Evolutionary conservation across 2,888 invertebrate species (phyloP).

Genomic region (Acleris emargana): DNA sequence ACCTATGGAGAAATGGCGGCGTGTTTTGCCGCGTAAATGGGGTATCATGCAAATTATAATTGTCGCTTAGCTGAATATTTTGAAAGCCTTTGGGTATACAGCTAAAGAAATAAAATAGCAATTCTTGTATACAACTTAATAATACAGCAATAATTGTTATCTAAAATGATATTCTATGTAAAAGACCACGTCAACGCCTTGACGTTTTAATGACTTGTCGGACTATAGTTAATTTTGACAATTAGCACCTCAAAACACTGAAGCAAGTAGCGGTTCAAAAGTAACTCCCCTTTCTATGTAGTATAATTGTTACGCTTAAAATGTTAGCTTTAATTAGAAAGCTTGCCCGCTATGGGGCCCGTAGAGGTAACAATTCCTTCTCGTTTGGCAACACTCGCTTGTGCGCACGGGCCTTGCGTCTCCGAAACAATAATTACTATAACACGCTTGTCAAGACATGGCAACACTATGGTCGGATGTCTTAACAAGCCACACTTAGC

Average conservation of each 20-base stretch:
- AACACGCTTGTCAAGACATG: conserved; percentile 63
- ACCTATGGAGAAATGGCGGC: no score
- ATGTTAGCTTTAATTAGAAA: conserved; percentile 33
- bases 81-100: no score
- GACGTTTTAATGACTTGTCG: no score
- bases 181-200: no score
- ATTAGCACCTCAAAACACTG: neutral
- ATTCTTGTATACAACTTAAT: no score
- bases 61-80: no score
- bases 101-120: no score
- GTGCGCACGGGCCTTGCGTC: conserved; percentile 53
- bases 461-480: conserved; percentile 46
- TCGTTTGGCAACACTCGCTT: conserved; percentile 52
- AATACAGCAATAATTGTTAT: no score
- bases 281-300: conserved; percentile 2
- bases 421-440: conserved; percentile 69
- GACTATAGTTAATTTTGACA: no score
- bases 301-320: conserved; percentile 29
- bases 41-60: no score
- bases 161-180: no score
- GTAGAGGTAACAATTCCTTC: conserved; percentile 54
- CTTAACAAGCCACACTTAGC: conserved; percentile 61
- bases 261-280: neutral
- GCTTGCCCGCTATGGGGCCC: conserved; percentile 6
- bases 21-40: no score